Evolutionary conservation across 2,797 vertebrate species (phyloP).

Genomic region (Martes flavigula): DNA sequence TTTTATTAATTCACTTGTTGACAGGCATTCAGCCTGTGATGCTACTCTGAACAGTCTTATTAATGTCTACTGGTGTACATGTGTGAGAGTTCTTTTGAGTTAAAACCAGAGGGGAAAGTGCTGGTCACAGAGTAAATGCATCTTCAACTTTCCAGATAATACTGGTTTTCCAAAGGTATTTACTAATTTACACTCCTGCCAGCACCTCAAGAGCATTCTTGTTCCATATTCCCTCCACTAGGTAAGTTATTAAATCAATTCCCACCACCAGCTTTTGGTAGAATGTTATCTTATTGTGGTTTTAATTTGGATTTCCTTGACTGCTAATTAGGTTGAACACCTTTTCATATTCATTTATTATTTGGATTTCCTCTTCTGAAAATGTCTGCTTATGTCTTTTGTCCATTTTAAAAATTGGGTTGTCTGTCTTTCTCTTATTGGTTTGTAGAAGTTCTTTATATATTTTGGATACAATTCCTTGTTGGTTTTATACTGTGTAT

Average conservation of each 20-base stretch:
- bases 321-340: too few relatives aligned
- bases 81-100: background rate
- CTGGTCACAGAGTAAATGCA: background rate
- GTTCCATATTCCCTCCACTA: background rate
- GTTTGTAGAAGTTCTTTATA: too few relatives aligned
- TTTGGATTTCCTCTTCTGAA: too few relatives aligned
- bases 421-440: too few relatives aligned
- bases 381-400: too few relatives aligned
- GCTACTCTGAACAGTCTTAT: background rate
- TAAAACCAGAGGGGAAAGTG: background rate
- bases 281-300: too few relatives aligned
- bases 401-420: too few relatives aligned
- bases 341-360: too few relatives aligned
- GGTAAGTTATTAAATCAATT: background rate
- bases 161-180: background rate
- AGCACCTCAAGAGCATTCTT: background rate
- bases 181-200: background rate
- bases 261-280: too few relatives aligned
- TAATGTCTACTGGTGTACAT: background rate
- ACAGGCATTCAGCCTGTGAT: background rate
- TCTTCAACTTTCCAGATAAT: background rate
- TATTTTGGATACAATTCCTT: too few relatives aligned
- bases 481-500: too few relatives aligned
- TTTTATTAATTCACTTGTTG: background rate
- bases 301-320: too few relatives aligned